Base-by-base conservation (phyloP, 1,140 invertebrate genomes). In the Drosophila nasuta region DNA sequence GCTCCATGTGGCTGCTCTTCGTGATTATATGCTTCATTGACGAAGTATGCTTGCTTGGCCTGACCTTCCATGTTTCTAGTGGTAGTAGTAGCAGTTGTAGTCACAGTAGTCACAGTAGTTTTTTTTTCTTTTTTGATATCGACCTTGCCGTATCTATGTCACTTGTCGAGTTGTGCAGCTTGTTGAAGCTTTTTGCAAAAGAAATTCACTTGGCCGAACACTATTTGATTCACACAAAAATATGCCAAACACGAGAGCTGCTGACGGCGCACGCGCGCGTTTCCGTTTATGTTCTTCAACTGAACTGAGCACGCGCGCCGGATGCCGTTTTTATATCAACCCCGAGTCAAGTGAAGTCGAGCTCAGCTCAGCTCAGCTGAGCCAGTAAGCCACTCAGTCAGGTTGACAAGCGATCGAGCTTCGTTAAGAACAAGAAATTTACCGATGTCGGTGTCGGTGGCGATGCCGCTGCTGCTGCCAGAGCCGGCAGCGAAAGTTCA, bases 201-300 rank as follows among this genome's bases (percentile, higher is more conserved):
- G 79, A 86, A 86, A 81, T 87, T 79, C 75, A 79, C 64, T 65
- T 56, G 49, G 41, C 38, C 11, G 38, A 3, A 25, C 20, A 25
- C 43, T 58, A 72, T 28, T 56, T 25, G 20, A 25, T 25, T 25
- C 20, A 25, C 52, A 51, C 7, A 41, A 6, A 20, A n/a, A 13
- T 11, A 57, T n/a, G 6, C 72, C 82, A 62, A 68, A 71, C 33
- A 67, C 67, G 63, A 69, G 67, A 58, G 59, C 64, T 69, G 59
- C 64, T 69, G 17, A 46, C 70, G 65, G 73, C 85, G 75, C 77
- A 81, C 86, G 75, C 85, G 85, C 85, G 81, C 81, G 75, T 75
- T 89, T 87, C 74, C 85, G 83, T 89, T 85, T 76, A 73, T 70
- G 77, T 82, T 89, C 86, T 89, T 74, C 86, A 85, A 88, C 85